Percentiles rank a stretch among this genome's conserved stretches.
Evolutionary conservation across 2,888 invertebrate genomes (phyloP).

Genomic region (Callimorpha dominula): DNA sequence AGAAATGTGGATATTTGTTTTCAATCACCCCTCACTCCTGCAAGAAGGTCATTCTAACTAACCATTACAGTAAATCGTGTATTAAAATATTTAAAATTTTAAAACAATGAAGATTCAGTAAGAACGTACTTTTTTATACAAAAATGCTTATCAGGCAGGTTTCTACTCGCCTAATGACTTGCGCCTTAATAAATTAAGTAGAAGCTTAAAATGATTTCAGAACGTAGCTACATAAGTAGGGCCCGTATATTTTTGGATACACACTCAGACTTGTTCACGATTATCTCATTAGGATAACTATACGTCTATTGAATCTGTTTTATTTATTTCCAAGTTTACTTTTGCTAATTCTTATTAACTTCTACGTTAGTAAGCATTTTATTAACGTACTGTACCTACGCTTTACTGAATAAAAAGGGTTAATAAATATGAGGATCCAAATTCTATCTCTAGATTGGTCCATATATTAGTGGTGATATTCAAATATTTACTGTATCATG

Average conservation of each 20-base stretch:
- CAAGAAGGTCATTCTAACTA: background rate
- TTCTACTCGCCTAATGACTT: background rate
- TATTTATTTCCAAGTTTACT: background rate
- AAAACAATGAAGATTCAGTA: background rate
- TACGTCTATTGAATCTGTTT: background rate
- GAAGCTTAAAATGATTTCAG: background rate
- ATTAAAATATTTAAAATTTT: background rate
- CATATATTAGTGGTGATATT: background rate
- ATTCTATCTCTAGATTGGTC: background rate
- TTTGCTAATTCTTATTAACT: background rate
- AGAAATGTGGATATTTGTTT: background rate
- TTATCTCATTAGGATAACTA: background rate
- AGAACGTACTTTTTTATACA: background rate
- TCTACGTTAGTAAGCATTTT: background rate
- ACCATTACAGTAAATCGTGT: background rate
- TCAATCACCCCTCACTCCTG: no score
- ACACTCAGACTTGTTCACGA: background rate
- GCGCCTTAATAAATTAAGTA: background rate
- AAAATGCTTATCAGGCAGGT: background rate
- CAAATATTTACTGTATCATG: background rate
- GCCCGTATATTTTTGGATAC: background rate
- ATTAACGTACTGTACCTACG: background rate
- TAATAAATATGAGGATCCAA: background rate
- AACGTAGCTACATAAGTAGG: background rate
- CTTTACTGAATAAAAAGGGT: background rate